These are phyloP conservation scores for Apolygus lucorum DNA, from an alignment of 1,140 invertebrate genomes.

Conservation along the genomic window DNA sequence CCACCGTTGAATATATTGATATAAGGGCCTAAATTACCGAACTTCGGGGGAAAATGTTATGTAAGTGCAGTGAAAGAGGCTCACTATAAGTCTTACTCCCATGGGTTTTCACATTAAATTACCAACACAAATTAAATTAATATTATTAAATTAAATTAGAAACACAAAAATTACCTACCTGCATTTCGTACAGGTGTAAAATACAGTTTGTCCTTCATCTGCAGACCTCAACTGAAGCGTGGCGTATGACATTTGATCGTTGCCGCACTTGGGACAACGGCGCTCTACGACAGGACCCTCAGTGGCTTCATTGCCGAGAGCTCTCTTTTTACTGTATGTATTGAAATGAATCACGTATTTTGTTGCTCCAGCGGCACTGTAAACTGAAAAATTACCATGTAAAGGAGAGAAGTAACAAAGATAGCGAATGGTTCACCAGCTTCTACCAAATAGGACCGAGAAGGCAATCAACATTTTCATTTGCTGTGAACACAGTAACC, in stretches of 20 bases:
- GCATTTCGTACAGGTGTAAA: slow-evolving; percentile 94
- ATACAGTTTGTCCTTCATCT: slow-evolving; percentile 98
- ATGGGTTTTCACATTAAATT: too few species aligned
- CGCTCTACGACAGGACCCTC: slow-evolving; percentile 77
- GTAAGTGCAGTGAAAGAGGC: too few species aligned
- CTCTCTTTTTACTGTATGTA: slow-evolving; percentile 38
- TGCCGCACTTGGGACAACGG: slow-evolving; percentile 78
- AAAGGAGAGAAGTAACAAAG: not conserved
- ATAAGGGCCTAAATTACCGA: too few species aligned
- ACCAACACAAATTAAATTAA: too few species aligned
- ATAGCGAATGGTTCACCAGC: not conserved
- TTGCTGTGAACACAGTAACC: not conserved
- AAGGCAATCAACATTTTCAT: not conserved
- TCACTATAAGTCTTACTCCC: too few species aligned
- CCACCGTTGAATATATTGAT: too few species aligned
- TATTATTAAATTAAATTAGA: too few species aligned
- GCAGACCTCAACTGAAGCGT: slow-evolving; percentile 90
- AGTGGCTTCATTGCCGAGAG: slow-evolving; percentile 43
- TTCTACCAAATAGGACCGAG: not conserved
- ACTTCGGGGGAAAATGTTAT: too few species aligned
- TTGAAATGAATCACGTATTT: slow-evolving; percentile 62
- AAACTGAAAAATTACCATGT: slow-evolving; percentile 46
- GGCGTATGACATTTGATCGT: slow-evolving; percentile 88
- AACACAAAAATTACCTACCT: too few species aligned
- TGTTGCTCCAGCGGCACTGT: slow-evolving; percentile 48